phyloP scores from a whole-genome alignment of 2,797 vertebrate genomes.

The Acanthopagrus latus region DNA sequence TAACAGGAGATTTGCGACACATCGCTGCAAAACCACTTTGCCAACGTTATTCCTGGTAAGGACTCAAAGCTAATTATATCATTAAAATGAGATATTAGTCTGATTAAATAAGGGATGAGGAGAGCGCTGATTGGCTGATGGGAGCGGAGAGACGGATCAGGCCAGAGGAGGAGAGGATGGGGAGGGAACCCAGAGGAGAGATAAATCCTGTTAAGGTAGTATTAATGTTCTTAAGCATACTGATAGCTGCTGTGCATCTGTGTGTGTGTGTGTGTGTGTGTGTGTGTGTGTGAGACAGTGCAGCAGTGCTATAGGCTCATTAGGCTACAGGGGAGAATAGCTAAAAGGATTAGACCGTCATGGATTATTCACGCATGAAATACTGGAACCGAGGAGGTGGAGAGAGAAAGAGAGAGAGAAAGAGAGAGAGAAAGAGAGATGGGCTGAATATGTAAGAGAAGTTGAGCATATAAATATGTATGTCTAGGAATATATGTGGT shows the following conservation, averaged over 20 bases:
- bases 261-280: not conserved
- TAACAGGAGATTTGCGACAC: constrained; percentile 24
- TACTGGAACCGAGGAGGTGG: constrained; percentile 64
- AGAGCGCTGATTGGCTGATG: constrained; percentile 12
- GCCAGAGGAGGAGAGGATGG: constrained; percentile 9
- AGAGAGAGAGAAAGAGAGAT: not conserved
- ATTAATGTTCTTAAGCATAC: constrained; percentile 69
- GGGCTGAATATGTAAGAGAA: constrained; percentile 49
- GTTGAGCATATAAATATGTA: constrained; percentile 67
- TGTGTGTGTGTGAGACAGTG: constrained; percentile 21
- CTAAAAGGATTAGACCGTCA: constrained; percentile 77
- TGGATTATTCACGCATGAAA: constrained; percentile 78
- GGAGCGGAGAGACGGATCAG: constrained; percentile 9
- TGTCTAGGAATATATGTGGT: constrained; percentile 48
- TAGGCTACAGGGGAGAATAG: constrained; percentile 75
- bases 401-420: constrained; percentile 16
- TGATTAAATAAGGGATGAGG: constrained; percentile 43
- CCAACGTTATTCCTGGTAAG: constrained; percentile 49
- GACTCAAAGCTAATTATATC: constrained; percentile 21
- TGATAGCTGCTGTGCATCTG: constrained; percentile 46
- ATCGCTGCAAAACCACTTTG: constrained; percentile 39
- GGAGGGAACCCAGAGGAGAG: constrained; percentile 39
- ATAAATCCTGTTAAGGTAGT: constrained; percentile 71
- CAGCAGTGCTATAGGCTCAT: constrained; percentile 69
- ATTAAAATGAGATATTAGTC: constrained; percentile 47